Conservation (phyloP, 1,140 invertebrate genomes). For the Drosophila ficusphila region DNA sequence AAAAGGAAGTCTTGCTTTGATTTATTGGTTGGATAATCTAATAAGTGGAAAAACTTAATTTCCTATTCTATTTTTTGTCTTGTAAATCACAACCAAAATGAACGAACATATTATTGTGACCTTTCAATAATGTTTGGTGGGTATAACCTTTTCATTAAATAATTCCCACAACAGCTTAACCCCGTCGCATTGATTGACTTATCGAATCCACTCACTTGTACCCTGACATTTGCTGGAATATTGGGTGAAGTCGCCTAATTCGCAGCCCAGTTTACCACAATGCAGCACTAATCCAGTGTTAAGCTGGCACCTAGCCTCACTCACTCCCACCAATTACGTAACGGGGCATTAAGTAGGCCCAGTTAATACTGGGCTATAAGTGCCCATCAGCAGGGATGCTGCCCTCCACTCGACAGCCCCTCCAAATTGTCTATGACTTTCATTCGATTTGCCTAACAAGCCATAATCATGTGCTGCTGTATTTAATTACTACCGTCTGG, state of each 20-base stretch:
- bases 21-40: not conserved
- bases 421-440: constrained; percentile 58
- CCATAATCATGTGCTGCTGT: constrained; percentile 80
- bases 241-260: constrained; percentile 14
- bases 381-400: constrained; percentile 42
- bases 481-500: constrained; percentile 73
- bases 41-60: no score
- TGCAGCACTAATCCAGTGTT: constrained; percentile 43
- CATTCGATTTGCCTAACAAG: constrained; percentile 78
- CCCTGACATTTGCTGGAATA: not conserved
- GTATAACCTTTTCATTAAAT: not conserved
- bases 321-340: constrained; percentile 22
- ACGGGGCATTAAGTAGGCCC: constrained; percentile 16
- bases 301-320: constrained; percentile 29
- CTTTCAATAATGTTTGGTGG: no score
- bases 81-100: no score
- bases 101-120: no score
- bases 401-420: constrained; percentile 7
- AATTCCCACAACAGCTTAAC: not conserved
- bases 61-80: no score
- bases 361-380: constrained; percentile 48
- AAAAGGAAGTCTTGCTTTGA: not conserved
- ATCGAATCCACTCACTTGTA: not conserved
- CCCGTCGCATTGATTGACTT: not conserved
- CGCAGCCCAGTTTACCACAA: constrained; percentile 17